A percentile compares a stretch with the other conserved stretches of the same genome.
phyloP scores from a whole-genome alignment of 2,113 vertebrate genomes.

The Sprattus sprattus region DNA sequence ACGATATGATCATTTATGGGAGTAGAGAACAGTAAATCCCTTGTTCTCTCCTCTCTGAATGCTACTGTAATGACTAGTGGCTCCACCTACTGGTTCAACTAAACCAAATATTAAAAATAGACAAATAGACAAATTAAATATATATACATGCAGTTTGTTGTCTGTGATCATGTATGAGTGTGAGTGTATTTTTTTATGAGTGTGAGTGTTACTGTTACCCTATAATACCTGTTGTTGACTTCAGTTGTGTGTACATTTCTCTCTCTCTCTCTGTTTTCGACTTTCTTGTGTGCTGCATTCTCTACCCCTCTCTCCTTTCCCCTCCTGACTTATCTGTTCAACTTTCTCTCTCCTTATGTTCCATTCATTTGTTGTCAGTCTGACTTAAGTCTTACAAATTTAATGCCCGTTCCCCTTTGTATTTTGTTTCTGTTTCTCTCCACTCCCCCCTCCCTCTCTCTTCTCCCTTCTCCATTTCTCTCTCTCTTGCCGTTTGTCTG shows the following conservation, averaged over 20 bases:
- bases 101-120: neutral
- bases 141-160: neutral
- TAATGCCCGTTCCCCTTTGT: neutral
- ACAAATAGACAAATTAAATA: neutral
- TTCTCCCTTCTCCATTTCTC: conserved; percentile 7
- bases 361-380: conserved; percentile 9
- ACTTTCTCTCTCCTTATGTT: neutral
- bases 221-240: neutral
- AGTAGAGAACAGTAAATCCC: neutral
- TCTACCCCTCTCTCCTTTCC: neutral
- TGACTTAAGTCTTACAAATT: conserved; percentile 10
- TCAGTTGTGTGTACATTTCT: neutral
- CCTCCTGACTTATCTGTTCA: neutral
- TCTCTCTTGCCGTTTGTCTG: conserved; percentile 1
- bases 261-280: neutral
- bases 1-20: neutral
- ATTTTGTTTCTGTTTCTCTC: conserved; percentile 16
- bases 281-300: neutral
- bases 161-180: neutral
- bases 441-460: neutral
- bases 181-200: neutral
- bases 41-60: neutral
- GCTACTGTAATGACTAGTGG: neutral
- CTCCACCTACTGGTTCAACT: neutral
- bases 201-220: neutral